Base-by-base conservation (phyloP, 1,140 invertebrate genomes). In the Euura saliciscinereae region DNA sequence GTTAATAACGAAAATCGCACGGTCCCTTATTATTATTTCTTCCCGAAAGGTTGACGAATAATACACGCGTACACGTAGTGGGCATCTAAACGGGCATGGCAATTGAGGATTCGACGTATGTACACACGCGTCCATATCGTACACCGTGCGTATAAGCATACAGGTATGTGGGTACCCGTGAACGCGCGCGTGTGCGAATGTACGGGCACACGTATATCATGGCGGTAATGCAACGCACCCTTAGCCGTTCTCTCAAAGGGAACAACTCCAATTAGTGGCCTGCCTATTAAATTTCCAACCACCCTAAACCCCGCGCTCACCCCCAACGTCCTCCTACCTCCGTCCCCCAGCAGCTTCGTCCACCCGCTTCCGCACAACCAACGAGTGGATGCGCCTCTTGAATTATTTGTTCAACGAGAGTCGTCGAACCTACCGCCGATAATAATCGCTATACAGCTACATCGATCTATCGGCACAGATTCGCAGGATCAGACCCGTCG, bases 241-340 rank as follows among this genome's bases (percentile, higher is more conserved):
- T 69, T 69, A 46, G 68, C 68, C 68, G 44, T 44, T 43, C 68
- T 69, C 68, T 69, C 68, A 69, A 69, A 69, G 68, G 68, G 68
- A 69, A 69, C 44, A 69, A 69, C 68, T 69, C 68, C 68, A 69
- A 69, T 69, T 69, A 69, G 68, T 44, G 68, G 68, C 28, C 51
- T 59, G 51, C 51, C 51, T 59, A 59, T 59, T 59, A 59, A 59
- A 59, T 59, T 59, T 59, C 51, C 10, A 59, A 59, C 51, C 51
- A 59, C 13, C 51, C 51, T 59, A 28, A 28, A 28, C 28, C 28
- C 28, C 28, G 28, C 28, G 28, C 8, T 65, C 51, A 72, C 43
- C 68, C 71, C 59, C 69, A 44, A 66, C 59, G 44, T 13, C 65
- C 28, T 42, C 70, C 44, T 69, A 69, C 28, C 28, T 74, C 68